phyloP scores from a whole-genome alignment of 2,888 invertebrate species.

The Pseudococcus jackbeardsleyi region DNA sequence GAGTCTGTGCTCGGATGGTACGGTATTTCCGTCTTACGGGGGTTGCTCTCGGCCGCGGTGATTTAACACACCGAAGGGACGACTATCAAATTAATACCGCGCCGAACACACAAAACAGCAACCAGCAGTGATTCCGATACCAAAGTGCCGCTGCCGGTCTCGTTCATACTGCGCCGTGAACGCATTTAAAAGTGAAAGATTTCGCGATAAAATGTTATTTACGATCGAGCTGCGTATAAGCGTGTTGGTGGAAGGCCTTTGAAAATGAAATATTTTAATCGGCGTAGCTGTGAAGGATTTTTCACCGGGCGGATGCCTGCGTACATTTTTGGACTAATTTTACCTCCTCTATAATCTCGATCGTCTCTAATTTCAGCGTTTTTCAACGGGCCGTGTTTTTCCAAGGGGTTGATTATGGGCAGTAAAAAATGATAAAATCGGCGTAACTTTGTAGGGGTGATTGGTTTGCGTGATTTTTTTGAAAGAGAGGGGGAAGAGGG shows the following conservation, averaged over 20 bases:
- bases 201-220: slow-evolving; percentile 52
- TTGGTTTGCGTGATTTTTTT: no score
- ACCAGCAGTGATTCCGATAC: slow-evolving; percentile 29
- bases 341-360: no score
- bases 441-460: no score
- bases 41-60: background rate
- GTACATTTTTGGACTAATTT: background rate
- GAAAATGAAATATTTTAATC: slow-evolving; percentile 55
- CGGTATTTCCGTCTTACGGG: slow-evolving; percentile 37
- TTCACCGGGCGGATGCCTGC: background rate
- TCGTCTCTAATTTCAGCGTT: no score
- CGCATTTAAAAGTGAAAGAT: slow-evolving; percentile 52
- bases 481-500: no score
- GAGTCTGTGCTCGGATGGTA: background rate
- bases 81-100: slow-evolving; percentile 40
- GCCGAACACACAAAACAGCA: slow-evolving; percentile 21
- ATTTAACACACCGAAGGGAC: slow-evolving; percentile 49
- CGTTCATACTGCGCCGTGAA: slow-evolving; percentile 35
- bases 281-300: background rate
- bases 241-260: background rate
- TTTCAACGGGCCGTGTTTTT: no score
- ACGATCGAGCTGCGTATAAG: background rate
- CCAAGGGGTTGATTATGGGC: no score
- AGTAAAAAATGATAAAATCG: no score
- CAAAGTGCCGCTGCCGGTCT: background rate